Evolutionary conservation across 1,140 invertebrate genomes (phyloP), one percentile per base, ranked within the genome.

Genomic region (Parasteatoda tepidariorum): DNA sequence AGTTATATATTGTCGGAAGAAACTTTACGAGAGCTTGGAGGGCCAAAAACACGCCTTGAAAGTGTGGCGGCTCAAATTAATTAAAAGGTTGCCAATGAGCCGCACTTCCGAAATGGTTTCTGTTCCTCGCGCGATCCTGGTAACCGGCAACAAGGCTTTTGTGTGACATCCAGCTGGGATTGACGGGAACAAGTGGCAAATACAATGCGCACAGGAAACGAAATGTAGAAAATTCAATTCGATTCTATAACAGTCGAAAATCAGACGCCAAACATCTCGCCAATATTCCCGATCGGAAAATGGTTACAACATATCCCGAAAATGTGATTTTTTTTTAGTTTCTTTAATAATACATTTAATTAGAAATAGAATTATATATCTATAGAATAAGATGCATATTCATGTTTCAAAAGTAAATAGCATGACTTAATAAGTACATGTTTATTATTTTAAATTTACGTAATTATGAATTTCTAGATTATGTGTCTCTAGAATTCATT

Each of bases 51-150:
- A n/a, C n/a, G n/a, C n/a, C n/a, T n/a, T 48, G 38, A 48, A 18
- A 48, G 4, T 18, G 18, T 9, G 34, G 33, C 33, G 34, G 66
- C 66, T 38, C 66, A 68, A 68, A 68, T 68, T 68, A 68, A 68
- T 68, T 68, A 68, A 68, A 68, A 68, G 66, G 66, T 68, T 68
- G 66, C 66, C 62, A 68, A 68, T 68, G 38, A 41, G 38, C 33
- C 26, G 30, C 62, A 33, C 28, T 11, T 61, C 59, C 13, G 22
- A 68, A 68, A 68, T 41, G 66, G 66, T 68, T 68, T 68, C 66
- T 68, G 66, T 68, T 48, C 66, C 66, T 24, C n/a, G n/a, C 6
- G 22, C 66, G 66, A 68, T 68, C 66, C 66, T 11, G n/a, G 66
- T 68, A 68, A 68, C 66, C 66, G 34, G 66, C 66, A 68, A 68